Conservation (phyloP, 2,113 vertebrate genomes). For the Platichthys flesus region DNA sequence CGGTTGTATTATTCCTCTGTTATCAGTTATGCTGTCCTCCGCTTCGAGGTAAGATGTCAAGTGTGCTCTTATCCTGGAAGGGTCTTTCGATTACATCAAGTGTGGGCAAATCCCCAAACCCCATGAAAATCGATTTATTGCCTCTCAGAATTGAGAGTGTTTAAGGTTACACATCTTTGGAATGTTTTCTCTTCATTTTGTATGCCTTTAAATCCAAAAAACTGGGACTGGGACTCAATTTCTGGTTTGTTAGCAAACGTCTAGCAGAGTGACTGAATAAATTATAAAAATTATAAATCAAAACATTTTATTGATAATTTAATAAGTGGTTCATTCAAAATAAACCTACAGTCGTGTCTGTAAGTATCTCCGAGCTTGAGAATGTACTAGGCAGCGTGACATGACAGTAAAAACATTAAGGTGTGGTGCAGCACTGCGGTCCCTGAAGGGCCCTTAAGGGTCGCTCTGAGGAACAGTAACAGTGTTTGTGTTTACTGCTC, state of each 20-base stretch:
- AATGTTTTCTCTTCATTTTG: too few relatives aligned
- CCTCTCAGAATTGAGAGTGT: conserved; percentile 7
- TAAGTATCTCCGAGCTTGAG: not conserved
- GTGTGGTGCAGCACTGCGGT: conserved; percentile 16
- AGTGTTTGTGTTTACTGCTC: conserved; percentile 46
- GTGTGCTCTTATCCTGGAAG: not conserved
- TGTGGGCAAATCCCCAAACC: conserved; percentile 11
- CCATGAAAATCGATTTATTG: conserved; percentile 18
- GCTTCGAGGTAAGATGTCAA: not conserved
- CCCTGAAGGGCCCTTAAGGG: conserved; percentile 8
- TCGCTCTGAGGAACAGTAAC: conserved; percentile 22
- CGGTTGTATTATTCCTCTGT: not conserved
- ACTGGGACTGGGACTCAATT: not conserved
- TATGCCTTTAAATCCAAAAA: not conserved
- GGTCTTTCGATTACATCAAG: not conserved
- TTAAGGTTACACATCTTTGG: too few relatives aligned
- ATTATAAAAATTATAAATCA: not conserved
- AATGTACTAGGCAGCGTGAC: conserved; percentile 5
- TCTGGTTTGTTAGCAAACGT: not conserved
- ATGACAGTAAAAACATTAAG: conserved; percentile 33
- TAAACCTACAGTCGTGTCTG: not conserved
- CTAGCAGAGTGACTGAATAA: not conserved
- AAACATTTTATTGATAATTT: not conserved
- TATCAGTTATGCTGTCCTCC: not conserved
- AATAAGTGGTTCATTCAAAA: not conserved